Percentiles rank a stretch among this genome's conserved stretches.
These are phyloP conservation scores for Capitulum mitella DNA, from an alignment of 2,888 invertebrate genomes.

Conservation along the genomic window DNA sequence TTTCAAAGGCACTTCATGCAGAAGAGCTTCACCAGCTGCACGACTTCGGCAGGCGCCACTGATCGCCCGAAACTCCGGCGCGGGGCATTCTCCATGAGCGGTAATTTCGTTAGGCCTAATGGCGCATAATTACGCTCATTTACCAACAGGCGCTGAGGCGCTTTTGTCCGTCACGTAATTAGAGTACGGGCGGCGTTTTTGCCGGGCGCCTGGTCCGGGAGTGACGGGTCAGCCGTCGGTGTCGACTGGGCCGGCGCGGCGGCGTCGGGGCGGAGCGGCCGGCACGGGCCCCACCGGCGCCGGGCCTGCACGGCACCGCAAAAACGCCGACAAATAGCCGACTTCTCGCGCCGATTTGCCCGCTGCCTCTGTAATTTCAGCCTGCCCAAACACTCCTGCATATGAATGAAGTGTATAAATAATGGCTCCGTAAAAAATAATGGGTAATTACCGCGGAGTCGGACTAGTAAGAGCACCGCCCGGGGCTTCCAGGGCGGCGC, in stretches of 20 bases:
- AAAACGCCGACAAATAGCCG: neutral
- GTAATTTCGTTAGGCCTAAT: conserved; percentile 6
- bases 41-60: too few relatives aligned
- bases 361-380: neutral
- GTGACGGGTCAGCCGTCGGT: neutral
- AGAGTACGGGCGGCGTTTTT: neutral
- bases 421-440: neutral
- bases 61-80: too few relatives aligned
- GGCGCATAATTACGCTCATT: conserved; percentile 17
- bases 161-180: conserved; percentile 2
- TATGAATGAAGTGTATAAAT: conserved; percentile 4
- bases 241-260: neutral
- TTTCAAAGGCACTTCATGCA: too few relatives aligned
- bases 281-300: neutral
- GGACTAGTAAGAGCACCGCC: neutral
- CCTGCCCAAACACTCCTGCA: conserved; percentile 14
- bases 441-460: neutral
- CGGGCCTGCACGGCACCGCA: neutral
- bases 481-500: neutral
- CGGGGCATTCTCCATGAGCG: neutral
- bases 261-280: neutral
- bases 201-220: too few relatives aligned
- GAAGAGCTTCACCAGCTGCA: too few relatives aligned
- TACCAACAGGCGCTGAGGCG: neutral
- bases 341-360: conserved; percentile 6